These are phyloP conservation scores for Nothoprocta pentlandii DNA, from an alignment of 2,113 vertebrate species.

Conservation along the genomic window DNA sequence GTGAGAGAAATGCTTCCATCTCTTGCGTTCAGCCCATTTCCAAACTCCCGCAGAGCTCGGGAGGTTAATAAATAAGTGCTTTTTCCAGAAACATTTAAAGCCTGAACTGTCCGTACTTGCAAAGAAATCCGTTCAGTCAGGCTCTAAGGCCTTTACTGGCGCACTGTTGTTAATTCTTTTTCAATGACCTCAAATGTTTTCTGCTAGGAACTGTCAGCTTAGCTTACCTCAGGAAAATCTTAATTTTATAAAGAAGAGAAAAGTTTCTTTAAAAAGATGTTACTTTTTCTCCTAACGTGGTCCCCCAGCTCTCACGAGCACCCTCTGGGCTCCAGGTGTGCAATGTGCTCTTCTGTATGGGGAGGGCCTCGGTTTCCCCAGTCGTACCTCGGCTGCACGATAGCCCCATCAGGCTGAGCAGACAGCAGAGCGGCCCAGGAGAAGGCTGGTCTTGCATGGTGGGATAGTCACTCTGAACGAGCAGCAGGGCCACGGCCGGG, in stretches of 20 bases:
- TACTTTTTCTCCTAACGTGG: not conserved
- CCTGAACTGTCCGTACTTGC: not conserved
- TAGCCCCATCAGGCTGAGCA: too few relatives aligned
- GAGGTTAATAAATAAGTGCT: not conserved
- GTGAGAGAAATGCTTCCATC: not conserved
- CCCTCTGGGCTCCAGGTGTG: too few relatives aligned
- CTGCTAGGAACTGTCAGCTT: not conserved
- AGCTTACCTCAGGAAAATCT: too few relatives aligned
- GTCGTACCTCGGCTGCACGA: too few relatives aligned
- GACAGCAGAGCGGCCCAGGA: too few relatives aligned
- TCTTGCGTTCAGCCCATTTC: not conserved
- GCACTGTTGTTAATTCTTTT: too few relatives aligned
- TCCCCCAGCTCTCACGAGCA: too few relatives aligned
- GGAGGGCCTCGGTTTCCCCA: too few relatives aligned
- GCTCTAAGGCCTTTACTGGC: not conserved
- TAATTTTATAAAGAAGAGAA: not conserved
- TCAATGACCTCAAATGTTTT: not conserved
- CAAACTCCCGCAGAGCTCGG: not conserved
- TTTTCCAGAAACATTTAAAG: not conserved
- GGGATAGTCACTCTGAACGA: rapidly evolving
- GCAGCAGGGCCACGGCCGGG: not conserved
- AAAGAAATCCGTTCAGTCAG: not conserved
- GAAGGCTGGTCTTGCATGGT: not conserved
- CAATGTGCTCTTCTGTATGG: too few relatives aligned
- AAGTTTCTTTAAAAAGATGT: not conserved